Percentiles rank a stretch among this genome's conserved stretches.
These are phyloP conservation scores for Lepeophtheirus nordmannii DNA, from an alignment of 2,888 invertebrate genomes.

Conservation along the genomic window DNA sequence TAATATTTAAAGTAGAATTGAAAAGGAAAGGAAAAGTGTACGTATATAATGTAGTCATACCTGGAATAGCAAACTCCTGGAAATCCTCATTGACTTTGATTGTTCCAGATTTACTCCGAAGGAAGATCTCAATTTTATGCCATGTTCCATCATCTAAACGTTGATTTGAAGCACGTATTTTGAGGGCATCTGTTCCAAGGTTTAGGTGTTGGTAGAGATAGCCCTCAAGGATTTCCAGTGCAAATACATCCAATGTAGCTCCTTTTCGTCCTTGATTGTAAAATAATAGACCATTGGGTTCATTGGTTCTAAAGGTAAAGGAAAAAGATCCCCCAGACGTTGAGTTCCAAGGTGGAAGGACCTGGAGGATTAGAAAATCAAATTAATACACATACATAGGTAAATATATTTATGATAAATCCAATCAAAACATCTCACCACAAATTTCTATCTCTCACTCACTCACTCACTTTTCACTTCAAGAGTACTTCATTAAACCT, in stretches of 20 bases:
- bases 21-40: too few species aligned
- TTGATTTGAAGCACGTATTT: constrained; percentile 59
- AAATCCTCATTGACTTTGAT: constrained; percentile 75
- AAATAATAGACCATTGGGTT: constrained; percentile 80
- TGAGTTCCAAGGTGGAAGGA: constrained; percentile 78
- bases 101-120: constrained; percentile 65
- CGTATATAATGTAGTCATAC: constrained; percentile 34
- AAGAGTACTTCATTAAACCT: background rate
- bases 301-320: constrained; percentile 86
- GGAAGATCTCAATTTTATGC: constrained; percentile 72
- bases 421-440: background rate
- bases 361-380: constrained; percentile 39
- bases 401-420: constrained; percentile 8
- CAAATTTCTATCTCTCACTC: background rate
- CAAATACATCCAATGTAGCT: constrained; percentile 73
- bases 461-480: background rate
- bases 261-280: constrained; percentile 58
- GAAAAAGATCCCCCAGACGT: constrained; percentile 70
- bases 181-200: constrained; percentile 74
- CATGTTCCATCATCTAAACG: constrained; percentile 73
- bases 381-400: constrained; percentile 12
- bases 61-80: constrained; percentile 73
- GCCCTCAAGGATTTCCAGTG: constrained; percentile 81
- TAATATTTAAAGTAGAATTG: too few species aligned
- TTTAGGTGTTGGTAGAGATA: constrained; percentile 82